Base-by-base conservation (phyloP, 2,113 vertebrate genomes). In the Sorex fumeus region DNA sequence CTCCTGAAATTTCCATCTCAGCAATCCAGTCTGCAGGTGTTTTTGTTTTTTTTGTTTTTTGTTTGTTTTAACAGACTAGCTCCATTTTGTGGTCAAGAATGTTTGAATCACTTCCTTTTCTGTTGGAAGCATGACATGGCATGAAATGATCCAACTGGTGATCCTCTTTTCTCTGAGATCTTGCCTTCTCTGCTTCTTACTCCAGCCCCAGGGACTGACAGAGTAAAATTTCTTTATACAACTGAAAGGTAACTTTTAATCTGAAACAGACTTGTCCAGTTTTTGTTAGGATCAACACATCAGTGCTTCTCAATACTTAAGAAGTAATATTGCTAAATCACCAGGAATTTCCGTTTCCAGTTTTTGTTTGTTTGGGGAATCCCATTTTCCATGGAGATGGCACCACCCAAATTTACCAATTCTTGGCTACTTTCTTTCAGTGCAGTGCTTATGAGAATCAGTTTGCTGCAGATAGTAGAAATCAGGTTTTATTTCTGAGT, bases 101-200 rank as follows among this genome's bases (percentile, higher is more conserved):
- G 10, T 32, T 53, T 78, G 50, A 94, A 27, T 62, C 11, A 75
- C 88, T 90, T 85, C 80, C 84, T 75, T 60, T 77, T 90, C 3
- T 5, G 15, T 60, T n/a, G 80, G 36, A 86, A 87, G 47, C 77
- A 80, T 76, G n/a, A 71, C 83, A 69, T 50, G 47, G 47, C 47
- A 50, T 80, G 27, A 91, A 83, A 82, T 50, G 25, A 53, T 25
- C n/a, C 86, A 57, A 69, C 88, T 28, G 6, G 27, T n/a, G 50
- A 23, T 18, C 8, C 23, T 83, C 71, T 92, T 3, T 27, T 12
- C 71, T 30, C 57, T 34, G 30, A 91, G 62, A 72, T 25, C 9
- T 6, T n/a, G 10, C 19, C 12, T 91, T 69, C 30, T 82, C 57
- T 78, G 47, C 47, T 50, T 50, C 19, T n/a, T 1, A 40, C 45